These are phyloP conservation scores for Aphidius gifuensis DNA, from an alignment of 1,140 invertebrate species.

Conservation along the genomic window DNA sequence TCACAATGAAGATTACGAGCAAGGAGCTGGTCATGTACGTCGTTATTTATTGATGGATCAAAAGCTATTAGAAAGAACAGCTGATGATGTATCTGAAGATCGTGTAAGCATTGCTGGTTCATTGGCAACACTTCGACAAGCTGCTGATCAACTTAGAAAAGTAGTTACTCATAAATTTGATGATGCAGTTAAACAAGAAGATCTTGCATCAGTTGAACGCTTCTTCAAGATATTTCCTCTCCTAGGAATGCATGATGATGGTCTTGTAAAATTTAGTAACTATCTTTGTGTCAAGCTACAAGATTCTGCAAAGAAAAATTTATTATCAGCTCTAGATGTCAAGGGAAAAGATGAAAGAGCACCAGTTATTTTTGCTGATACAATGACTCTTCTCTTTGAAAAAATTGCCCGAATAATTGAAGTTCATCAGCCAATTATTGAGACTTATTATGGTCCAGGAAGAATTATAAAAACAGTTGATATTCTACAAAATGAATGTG, in stretches of 20 bases:
- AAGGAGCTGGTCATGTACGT: conserved; percentile 93
- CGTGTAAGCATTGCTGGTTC: conserved; percentile 71
- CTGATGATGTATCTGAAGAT: conserved; percentile 71
- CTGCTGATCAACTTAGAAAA: conserved; percentile 69
- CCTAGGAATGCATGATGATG: conserved; percentile 87
- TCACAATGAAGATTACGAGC: conserved; percentile 85
- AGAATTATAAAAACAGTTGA: conserved; percentile 68
- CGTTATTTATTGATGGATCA: conserved; percentile 95
- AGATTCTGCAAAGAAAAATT: conserved; percentile 71
- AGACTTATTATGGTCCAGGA: conserved; percentile 90
- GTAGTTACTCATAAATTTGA: conserved; percentile 83
- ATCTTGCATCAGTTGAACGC: conserved; percentile 87
- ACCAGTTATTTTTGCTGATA: conserved; percentile 78
- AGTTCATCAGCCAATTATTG: conserved; percentile 88
- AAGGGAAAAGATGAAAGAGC: conserved; percentile 68
- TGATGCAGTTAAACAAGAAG: conserved; percentile 85
- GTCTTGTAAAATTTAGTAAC: conserved; percentile 85
- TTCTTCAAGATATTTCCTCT: conserved; percentile 99
- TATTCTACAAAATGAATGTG: conserved; percentile 84
- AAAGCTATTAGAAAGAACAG: conserved; percentile 75
- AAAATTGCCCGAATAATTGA: conserved; percentile 84
- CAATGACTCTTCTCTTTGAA: conserved; percentile 82
- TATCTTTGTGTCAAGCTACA: conserved; percentile 84
- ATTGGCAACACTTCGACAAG: conserved; percentile 81
- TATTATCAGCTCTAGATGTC: conserved; percentile 63